phyloP scores from a whole-genome alignment of 2,888 invertebrate genomes.

The Ornithoptera priamus region DNA sequence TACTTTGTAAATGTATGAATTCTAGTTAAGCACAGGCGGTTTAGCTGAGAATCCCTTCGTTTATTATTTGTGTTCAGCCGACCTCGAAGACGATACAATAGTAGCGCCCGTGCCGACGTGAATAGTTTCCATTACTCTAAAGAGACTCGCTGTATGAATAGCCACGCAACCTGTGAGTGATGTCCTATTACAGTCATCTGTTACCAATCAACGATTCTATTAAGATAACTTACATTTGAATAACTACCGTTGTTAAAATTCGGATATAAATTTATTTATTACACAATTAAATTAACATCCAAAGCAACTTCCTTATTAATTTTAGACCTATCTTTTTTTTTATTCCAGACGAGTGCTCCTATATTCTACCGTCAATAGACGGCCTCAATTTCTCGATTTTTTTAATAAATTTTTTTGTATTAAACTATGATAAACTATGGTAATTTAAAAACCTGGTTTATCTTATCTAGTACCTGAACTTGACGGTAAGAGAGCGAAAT shows the following conservation, averaged over 20 bases:
- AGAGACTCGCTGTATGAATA: constrained; percentile 35
- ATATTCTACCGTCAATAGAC: no score
- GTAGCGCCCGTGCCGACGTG: constrained; percentile 42
- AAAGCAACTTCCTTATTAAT: no score
- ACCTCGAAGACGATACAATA: constrained; percentile 43
- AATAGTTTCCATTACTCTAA: constrained; percentile 37
- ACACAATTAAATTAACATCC: no score
- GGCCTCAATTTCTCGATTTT: no score
- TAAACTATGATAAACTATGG: no score
- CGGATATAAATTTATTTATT: no score
- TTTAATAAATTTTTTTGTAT: no score
- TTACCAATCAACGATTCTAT: constrained; percentile 28
- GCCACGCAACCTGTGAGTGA: constrained; percentile 28
- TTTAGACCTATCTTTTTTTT: no score
- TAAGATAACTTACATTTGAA: constrained; percentile 20
- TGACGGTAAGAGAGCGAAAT: no score
- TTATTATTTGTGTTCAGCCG: constrained; percentile 49
- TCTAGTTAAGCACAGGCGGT: constrained; percentile 9
- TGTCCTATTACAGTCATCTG: constrained; percentile 26
- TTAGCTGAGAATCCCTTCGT: constrained; percentile 38
- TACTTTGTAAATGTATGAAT: constrained; percentile 2
- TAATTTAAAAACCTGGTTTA: no score
- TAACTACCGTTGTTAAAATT: constrained; percentile 10
- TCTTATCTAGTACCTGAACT: no score
- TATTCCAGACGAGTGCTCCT: no score